Evolutionary conservation across 2,113 vertebrate species (phyloP), one percentile per base, ranked within the genome.

Genomic region (Toxotes jaculatrix): DNA sequence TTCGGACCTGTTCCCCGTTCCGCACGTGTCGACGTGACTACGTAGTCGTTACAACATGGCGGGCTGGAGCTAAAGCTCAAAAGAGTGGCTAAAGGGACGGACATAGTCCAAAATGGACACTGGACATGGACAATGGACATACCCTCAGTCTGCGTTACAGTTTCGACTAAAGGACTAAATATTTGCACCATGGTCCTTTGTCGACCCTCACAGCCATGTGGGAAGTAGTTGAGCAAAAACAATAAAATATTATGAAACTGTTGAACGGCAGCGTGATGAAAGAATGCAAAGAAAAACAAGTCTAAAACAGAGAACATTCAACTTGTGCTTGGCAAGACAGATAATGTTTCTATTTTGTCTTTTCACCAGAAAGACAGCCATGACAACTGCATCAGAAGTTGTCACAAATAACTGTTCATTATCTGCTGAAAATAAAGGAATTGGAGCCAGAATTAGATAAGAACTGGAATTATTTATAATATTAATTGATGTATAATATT

Each of bases 401-500:
- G 42, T 67, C 49, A 66, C 47, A 42, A 45, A 76, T 67, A 63
- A 55, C 36, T 62, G 69, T 60, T 21, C 31, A 34, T 59, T 74
- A 66, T 68, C 19, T 60, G 31, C 40, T 40, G 56, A 74, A 74
- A 84, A 79, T 43, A 69, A 72, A 79, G 27, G 31, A 74, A 80
- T 19, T 34, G 31, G 11, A 71, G 21, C 2, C 36, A 56, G 19
- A 38, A 65, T 36, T 49, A 19, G 45, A 23, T 55, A 43, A 36
- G 36, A 55, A 75, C 40, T 68, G 6, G 7, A 61, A 34, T 61
- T 17, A 34, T 34, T 14, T 19, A 19, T 34, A 36, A 57, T 57
- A 57, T 31, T 27, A 65, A 60, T 19, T 34, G 27, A 76, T 67
- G 42, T 21, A 57, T 7, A 65, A 63, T 59, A 65, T 65, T 17